phyloP scores from a whole-genome alignment of 37 sponge, comb jelly and placozoan species.

The Oopsacas minuta region DNA sequence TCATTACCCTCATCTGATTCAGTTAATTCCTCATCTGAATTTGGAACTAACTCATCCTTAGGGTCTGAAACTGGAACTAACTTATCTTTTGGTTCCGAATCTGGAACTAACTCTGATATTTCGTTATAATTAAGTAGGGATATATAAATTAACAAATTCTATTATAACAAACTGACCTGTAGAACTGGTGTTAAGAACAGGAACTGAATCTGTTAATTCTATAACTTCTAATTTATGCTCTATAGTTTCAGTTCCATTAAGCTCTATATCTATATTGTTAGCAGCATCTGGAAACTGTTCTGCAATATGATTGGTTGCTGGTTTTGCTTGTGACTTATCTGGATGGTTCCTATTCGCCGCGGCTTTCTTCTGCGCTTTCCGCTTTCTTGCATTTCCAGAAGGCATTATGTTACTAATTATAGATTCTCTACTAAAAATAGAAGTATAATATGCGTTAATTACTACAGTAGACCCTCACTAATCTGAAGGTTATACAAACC shows the following conservation, averaged over 20 bases:
- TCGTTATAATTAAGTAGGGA: too few species aligned
- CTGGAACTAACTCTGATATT: too few species aligned
- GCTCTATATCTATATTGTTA: background rate
- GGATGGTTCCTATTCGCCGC: background rate
- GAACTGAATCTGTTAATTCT: too few species aligned
- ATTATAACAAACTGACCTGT: too few species aligned
- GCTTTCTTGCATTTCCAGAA: slow-evolving; percentile 59
- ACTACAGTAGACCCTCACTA: too few species aligned
- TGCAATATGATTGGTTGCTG: background rate
- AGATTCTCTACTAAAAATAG: too few species aligned
- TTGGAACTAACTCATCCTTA: background rate
- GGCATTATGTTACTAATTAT: slow-evolving; percentile 58
- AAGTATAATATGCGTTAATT: too few species aligned
- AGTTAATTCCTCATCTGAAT: background rate
- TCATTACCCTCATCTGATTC: background rate
- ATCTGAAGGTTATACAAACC: too few species aligned
- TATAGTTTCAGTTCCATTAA: background rate
- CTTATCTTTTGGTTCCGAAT: background rate
- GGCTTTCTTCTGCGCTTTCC: slow-evolving; percentile 52
- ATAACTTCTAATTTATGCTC: background rate
- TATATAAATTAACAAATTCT: too few species aligned
- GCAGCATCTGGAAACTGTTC: background rate
- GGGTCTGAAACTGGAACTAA: background rate
- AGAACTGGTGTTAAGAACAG: too few species aligned
- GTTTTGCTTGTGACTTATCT: background rate